phyloP scores from a whole-genome alignment of 2,888 invertebrate genomes.

The Pyrochroa serraticornis region DNA sequence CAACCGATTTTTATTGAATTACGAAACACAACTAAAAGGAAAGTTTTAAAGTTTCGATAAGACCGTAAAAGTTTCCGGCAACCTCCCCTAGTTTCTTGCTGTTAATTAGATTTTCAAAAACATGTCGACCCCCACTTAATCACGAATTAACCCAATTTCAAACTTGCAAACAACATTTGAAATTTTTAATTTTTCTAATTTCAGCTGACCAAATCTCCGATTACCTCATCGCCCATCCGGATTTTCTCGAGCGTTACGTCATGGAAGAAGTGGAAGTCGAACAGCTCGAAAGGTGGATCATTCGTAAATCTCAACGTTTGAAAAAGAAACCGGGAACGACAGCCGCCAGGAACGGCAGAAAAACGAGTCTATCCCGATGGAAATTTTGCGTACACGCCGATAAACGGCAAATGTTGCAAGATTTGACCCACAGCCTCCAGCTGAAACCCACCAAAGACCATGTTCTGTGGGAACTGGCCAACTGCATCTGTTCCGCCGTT shows the following conservation, averaged over 20 bases:
- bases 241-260: conserved; percentile 70
- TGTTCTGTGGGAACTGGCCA: conserved; percentile 71
- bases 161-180: too few relatives aligned
- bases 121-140: too few relatives aligned
- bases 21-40: too few relatives aligned
- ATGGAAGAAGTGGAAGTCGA: conserved; percentile 67
- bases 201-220: conserved; percentile 58
- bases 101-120: too few relatives aligned
- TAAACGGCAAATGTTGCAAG: conserved; percentile 68
- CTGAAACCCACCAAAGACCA: conserved; percentile 67
- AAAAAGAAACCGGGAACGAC: conserved; percentile 55
- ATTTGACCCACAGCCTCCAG: conserved; percentile 67
- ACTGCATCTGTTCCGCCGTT: conserved; percentile 69
- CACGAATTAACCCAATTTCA: too few relatives aligned
- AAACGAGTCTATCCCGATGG: conserved; percentile 63
- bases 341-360: conserved; percentile 53
- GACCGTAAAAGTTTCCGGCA: too few relatives aligned
- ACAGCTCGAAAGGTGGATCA: conserved; percentile 71
- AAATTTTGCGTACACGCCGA: conserved; percentile 69
- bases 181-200: too few relatives aligned
- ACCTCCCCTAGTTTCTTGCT: too few relatives aligned
- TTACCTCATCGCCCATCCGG: conserved; percentile 67
- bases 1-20: too few relatives aligned
- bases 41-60: too few relatives aligned
- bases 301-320: conserved; percentile 61